Evolutionary conservation across 2,797 vertebrate genomes (phyloP), one percentile per base, ranked within the genome.

Genomic region (Ara ararauna): DNA sequence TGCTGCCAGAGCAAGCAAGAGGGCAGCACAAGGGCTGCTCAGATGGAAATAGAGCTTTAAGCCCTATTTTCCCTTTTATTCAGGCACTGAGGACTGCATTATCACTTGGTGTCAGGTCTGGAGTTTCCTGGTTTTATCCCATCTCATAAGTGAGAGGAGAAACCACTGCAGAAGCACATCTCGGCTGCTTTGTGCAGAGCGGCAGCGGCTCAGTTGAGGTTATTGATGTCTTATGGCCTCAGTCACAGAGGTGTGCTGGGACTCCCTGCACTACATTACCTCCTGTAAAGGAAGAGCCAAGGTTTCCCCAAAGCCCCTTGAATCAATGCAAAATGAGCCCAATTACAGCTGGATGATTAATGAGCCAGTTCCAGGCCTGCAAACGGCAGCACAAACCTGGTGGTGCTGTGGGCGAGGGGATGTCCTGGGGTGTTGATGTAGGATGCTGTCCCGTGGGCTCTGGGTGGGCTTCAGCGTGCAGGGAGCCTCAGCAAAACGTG

Each of bases 401-500:
- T 3, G 0, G 27, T 0, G 29, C 3, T 16, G 40, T 5, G n/a
- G 56, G n/a, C 9, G 2, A 58, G 8, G 64, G 54, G 42, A 13
- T 1, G 0, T 7, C 26, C 18, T 1, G 1, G 50, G 68, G 20
- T 2, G 11, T 3, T 1, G 51, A 8, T 4, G 60, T 16, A 14
- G 78, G 78, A 21, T 7, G 64, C 1, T 13, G 50, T 44, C 48
- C 54, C 5, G 0, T 0, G 10, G 38, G 67, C 53, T n/a, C 58
- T 2, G 54, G 42, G 32, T 36, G 66, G 60, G 36, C 53, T 73
- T 9, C 2, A 4, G 51, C 0, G 0, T 5, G 8, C 8, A 3
- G 48, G 5, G 2, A 12, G 10, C 53, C 12, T 18, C 20, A 11
- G 32, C 23, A 17, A 53, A 38, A 7, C 2, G 3, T 3, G 34